Base-by-base conservation (phyloP, 2,797 vertebrate genomes). In the Dicrostonyx torquatus region DNA sequence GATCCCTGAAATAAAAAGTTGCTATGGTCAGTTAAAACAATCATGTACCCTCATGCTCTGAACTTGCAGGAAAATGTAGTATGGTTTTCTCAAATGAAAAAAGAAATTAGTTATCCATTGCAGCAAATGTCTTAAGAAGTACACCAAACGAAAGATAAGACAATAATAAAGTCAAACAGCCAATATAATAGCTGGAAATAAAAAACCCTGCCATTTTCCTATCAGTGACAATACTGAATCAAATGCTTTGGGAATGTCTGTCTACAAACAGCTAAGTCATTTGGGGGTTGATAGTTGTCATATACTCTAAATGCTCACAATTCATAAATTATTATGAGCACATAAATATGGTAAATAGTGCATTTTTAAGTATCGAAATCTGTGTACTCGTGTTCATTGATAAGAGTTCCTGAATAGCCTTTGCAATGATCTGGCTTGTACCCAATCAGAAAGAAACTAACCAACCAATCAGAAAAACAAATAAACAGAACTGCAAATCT, bases 1-100 rank as follows among this genome's bases (percentile, higher is more conserved):
- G 26, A 87, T 3, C 72, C 8, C 37, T 40, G 75, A 90, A 94
- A 53, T 29, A 40, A 64, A 91, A 92, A 37, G 50, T 13, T 79
- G 14, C 12, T 89, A 37, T 17, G 37, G 11, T 89, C 62, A 72
- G 12, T 84, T 89, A 82, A 53, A 50, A 82, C 24, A 94, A 73
- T 77, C 8, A 83, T 62, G 2, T 0, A 76, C 4, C 31, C 64
- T 66, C 43, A 64, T 60, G 78, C 0, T 86, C 7, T 91, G 22
- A 31, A 87, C 70, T 92, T 90, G 75, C 17, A 94, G 77, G 90
- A 64, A 95, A 94, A 86, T 4, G 14, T 50, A 84, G 55, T 80
- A 87, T 89, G n/a, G 0, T 45, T 94, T 85, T n/a, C 64, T 29
- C 26, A 88, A 92, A 77, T 88, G 45, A 93, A 90, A 97, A 97